Percentiles rank a stretch among this genome's conserved stretches.
phyloP scores from a whole-genome alignment of 2,888 invertebrate species.

The Cheiracanthium punctorium region DNA sequence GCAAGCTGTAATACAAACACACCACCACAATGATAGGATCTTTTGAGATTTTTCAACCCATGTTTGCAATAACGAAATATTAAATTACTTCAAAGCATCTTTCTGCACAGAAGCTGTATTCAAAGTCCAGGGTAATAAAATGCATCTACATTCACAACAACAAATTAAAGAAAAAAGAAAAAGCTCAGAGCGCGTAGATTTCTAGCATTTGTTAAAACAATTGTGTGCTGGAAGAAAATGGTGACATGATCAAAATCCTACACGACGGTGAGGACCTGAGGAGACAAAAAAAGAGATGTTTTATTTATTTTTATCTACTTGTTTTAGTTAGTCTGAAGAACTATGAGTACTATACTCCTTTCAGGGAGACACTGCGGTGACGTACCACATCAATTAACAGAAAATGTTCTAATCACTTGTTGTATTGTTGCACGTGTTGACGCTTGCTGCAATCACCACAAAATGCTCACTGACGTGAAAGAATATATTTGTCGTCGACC shows the following conservation, averaged over 20 bases:
- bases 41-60: not conserved
- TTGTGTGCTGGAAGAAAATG: not conserved
- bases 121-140: constrained; percentile 44
- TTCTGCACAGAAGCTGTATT: constrained; percentile 28
- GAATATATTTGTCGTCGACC: not conserved
- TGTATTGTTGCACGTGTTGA: constrained; percentile 40
- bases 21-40: not conserved
- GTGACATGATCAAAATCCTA: not conserved
- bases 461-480: constrained; percentile 37
- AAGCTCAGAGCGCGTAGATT: not conserved
- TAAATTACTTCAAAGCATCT: constrained; percentile 36
- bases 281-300: not conserved
- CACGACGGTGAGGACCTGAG: not conserved
- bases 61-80: constrained; percentile 48
- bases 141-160: not conserved
- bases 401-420: constrained; percentile 31
- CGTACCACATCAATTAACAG: not conserved
- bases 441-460: constrained; percentile 46
- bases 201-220: constrained; percentile 27
- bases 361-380: not conserved
- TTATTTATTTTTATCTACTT: constrained; percentile 25
- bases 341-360: constrained; percentile 4
- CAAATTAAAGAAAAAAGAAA: not conserved
- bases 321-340: constrained; percentile 22
- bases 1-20: constrained; percentile 1